Conservation (phyloP, 2,888 invertebrate genomes). For the Cryptocheilus praepositus region DNA sequence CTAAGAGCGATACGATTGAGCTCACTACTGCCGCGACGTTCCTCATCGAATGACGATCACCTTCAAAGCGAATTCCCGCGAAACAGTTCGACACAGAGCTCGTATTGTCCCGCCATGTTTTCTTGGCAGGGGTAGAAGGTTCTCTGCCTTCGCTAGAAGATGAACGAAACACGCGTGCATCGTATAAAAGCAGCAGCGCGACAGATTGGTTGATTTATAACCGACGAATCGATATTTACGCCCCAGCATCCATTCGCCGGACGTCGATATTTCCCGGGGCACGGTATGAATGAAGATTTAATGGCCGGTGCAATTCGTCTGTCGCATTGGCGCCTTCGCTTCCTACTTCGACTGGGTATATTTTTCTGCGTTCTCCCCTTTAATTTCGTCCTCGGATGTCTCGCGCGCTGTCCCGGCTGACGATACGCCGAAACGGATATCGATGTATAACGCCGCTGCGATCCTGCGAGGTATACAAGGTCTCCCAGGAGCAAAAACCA, state of each 20-base stretch:
- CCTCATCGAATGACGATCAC: too few species aligned
- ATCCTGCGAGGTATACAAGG: too few species aligned
- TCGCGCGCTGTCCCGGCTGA: background rate
- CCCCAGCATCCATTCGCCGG: background rate
- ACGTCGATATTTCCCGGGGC: conserved; percentile 34
- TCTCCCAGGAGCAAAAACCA: too few species aligned
- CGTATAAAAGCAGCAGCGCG: background rate
- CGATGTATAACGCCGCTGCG: too few species aligned
- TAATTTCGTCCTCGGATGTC: background rate
- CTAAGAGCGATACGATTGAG: too few species aligned
- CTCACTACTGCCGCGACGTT: too few species aligned
- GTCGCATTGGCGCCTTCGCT: conserved; percentile 8
- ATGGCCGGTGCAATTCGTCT: conserved; percentile 35
- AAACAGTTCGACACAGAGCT: too few species aligned
- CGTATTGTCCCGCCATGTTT: background rate
- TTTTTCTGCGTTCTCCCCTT: background rate
- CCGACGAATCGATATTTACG: conserved; percentile 26
- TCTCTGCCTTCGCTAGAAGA: background rate
- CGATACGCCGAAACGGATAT: too few species aligned
- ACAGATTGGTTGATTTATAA: conserved; percentile 10
- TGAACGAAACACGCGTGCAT: conserved; percentile 2
- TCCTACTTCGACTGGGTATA: background rate
- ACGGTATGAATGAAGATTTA: conserved; percentile 35
- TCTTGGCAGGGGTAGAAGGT: background rate
- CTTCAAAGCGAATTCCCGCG: too few species aligned